Conservation (phyloP, 2,888 invertebrate species). For the Acronicta alni region DNA sequence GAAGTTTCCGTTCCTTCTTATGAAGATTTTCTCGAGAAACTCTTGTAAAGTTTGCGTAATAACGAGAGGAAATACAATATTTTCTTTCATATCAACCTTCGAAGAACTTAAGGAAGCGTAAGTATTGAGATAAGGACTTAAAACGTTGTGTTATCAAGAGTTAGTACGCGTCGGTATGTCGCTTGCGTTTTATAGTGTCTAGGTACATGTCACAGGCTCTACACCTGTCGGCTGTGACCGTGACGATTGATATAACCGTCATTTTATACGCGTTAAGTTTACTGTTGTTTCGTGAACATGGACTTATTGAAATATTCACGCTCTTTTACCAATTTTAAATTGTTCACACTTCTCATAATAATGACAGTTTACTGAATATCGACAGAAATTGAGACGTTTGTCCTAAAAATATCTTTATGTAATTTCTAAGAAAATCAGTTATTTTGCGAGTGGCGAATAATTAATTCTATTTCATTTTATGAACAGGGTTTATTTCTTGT, state of each 20-base stretch:
- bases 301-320: neutral
- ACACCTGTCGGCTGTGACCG: slow-evolving; percentile 21
- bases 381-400: too few relatives aligned
- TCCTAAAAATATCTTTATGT: too few relatives aligned
- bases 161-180: slow-evolving; percentile 25
- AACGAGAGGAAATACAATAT: neutral
- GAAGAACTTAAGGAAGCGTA: neutral
- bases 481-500: neutral
- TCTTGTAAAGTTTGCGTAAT: slow-evolving; percentile 3
- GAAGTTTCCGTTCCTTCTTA: slow-evolving; percentile 5
- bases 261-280: neutral
- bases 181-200: neutral
- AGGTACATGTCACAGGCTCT: neutral
- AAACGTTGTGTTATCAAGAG: neutral
- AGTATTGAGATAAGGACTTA: slow-evolving; percentile 12
- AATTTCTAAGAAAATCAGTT: neutral
- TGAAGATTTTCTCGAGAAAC: neutral
- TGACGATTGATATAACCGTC: slow-evolving; percentile 12
- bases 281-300: slow-evolving; percentile 6
- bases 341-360: too few relatives aligned
- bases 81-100: neutral
- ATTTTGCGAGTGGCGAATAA: neutral
- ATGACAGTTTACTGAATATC: too few relatives aligned
- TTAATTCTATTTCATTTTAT: too few relatives aligned
- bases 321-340: neutral